These are phyloP conservation scores for Oenanthe oenanthe DNA, from an alignment of 2,113 vertebrate species.

Conservation along the genomic window DNA sequence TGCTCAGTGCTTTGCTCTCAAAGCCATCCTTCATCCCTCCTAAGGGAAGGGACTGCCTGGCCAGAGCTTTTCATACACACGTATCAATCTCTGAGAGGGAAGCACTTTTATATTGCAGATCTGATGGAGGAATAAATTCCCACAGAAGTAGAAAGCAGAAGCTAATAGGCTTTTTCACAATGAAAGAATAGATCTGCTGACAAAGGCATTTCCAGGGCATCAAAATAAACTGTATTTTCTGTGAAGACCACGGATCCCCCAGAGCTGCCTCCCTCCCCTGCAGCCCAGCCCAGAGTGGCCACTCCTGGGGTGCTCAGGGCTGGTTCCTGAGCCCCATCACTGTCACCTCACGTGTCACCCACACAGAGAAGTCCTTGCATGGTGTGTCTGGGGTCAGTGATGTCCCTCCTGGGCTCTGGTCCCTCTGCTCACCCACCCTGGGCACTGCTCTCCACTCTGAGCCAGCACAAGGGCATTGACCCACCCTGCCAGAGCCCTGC, in stretches of 20 bases:
- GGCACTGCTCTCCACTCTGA: neutral
- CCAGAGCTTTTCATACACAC: neutral
- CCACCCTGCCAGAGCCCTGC: neutral
- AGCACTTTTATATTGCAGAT: conserved; percentile 62
- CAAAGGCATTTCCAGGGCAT: conserved; percentile 43
- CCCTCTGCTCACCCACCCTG: neutral
- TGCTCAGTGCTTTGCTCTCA: conserved; percentile 15
- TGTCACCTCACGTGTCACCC: neutral
- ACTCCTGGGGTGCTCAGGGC: neutral
- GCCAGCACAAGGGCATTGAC: neutral
- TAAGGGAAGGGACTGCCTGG: neutral
- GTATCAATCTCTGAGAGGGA: conserved; percentile 44
- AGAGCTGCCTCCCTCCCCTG: neutral
- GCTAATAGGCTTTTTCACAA: conserved; percentile 52
- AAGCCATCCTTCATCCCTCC: conserved; percentile 47
- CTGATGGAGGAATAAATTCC: conserved; percentile 70
- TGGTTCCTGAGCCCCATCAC: accelerated
- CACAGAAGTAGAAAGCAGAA: conserved; percentile 51
- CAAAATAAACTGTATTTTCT: conserved; percentile 39
- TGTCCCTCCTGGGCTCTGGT: neutral
- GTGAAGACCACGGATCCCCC: neutral
- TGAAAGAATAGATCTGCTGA: conserved; percentile 54
- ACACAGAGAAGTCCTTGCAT: accelerated
- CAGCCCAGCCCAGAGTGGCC: neutral
- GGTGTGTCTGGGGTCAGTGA: neutral